These are phyloP conservation scores for Myotis findleyi DNA, from an alignment of 2,797 vertebrate genomes.

Conservation along the genomic window DNA sequence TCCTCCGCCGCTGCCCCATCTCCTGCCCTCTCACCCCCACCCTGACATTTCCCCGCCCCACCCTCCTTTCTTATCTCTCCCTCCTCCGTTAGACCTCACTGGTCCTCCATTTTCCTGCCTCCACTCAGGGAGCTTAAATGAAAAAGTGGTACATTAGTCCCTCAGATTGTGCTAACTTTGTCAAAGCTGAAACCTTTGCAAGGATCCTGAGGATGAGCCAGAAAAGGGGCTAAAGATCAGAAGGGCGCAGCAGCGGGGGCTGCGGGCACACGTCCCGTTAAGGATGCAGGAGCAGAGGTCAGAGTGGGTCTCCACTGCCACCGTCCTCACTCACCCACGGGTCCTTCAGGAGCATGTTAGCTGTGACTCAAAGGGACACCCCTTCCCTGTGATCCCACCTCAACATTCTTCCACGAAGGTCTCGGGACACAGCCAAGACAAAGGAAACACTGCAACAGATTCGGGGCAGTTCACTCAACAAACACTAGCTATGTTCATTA, in stretches of 20 bases:
- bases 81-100: neutral
- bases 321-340: neutral
- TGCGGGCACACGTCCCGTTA: neutral
- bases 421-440: neutral
- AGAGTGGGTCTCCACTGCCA: neutral
- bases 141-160: neutral
- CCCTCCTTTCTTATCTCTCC: neutral
- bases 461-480: accelerated
- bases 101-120: neutral
- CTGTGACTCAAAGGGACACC: accelerated
- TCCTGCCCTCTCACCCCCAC: neutral
- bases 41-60: neutral
- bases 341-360: accelerated
- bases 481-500: neutral
- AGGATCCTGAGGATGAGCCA: neutral
- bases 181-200: neutral
- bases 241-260: no score
- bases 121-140: neutral
- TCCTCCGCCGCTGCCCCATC: no score
- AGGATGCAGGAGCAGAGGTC: neutral
- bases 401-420: neutral
- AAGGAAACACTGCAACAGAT: accelerated
- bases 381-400: neutral
- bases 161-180: neutral
- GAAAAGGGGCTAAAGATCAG: neutral